Conservation (phyloP, 2,888 invertebrate genomes). For the Phyllotreta striolata region DNA sequence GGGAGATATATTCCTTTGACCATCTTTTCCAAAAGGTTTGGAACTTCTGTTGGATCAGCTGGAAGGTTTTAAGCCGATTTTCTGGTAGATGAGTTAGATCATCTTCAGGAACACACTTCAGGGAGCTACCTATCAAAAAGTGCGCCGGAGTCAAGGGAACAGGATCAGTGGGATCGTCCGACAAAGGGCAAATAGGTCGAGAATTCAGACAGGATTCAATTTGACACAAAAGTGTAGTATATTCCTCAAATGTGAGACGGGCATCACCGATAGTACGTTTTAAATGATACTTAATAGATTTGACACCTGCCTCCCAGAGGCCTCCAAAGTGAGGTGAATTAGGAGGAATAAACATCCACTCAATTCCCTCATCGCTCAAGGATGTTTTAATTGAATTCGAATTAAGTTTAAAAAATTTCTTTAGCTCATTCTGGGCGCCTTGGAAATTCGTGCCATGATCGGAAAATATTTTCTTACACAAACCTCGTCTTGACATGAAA, state of each 20-base stretch:
- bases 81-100: constrained; percentile 27
- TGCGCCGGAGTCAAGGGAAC: constrained; percentile 45
- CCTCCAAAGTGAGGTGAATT: constrained; percentile 17
- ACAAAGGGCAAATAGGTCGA: constrained; percentile 1
- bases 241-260: constrained; percentile 12
- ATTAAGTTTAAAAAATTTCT: constrained; percentile 5
- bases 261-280: constrained; percentile 2
- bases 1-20: constrained; percentile 43
- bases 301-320: no score
- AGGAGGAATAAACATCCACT: constrained; percentile 8
- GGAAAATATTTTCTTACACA: constrained; percentile 16
- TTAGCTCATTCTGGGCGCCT: constrained; percentile 6
- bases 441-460: constrained; percentile 15
- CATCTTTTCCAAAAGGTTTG: constrained; percentile 22
- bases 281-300: constrained; percentile 11
- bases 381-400: neutral
- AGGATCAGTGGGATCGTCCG: constrained; percentile 44
- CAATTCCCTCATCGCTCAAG: neutral
- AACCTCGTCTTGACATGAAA: constrained; percentile 37
- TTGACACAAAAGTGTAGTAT: constrained; percentile 4
- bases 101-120: constrained; percentile 40
- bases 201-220: constrained; percentile 2
- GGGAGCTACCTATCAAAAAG: constrained; percentile 44
- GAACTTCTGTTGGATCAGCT: constrained; percentile 32
- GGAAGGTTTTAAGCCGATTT: constrained; percentile 42